Percentiles rank a stretch among this genome's conserved stretches.
Conservation (phyloP, 2,113 vertebrate genomes). For the Pygathrix nemaeus region DNA sequence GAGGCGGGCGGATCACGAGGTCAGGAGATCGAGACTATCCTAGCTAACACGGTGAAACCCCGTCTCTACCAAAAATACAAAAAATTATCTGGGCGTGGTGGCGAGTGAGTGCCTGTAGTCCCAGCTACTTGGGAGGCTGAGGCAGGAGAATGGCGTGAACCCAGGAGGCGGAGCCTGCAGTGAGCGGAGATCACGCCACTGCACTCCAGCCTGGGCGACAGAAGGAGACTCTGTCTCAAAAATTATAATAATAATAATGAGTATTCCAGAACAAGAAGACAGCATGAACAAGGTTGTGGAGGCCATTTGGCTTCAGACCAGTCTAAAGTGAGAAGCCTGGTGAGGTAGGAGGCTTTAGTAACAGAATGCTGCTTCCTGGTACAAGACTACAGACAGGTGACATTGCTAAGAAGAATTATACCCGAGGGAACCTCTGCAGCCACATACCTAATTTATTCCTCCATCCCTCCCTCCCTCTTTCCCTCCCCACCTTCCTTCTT, state of each 20-base stretch:
- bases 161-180: too few species aligned
- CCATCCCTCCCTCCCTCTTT: accelerated
- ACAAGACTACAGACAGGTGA: not conserved
- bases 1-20: too few species aligned
- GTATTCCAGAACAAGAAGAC: not conserved
- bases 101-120: too few species aligned
- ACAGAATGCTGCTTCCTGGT: not conserved
- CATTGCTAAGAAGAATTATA: not conserved
- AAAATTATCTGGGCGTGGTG: too few species aligned
- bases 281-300: not conserved
- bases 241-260: not conserved
- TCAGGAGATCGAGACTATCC: too few species aligned
- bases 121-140: too few species aligned
- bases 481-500: accelerated
- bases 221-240: too few species aligned
- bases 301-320: not conserved
- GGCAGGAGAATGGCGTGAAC: too few species aligned
- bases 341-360: not conserved
- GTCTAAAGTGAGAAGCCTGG: not conserved
- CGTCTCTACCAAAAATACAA: too few species aligned
- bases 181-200: too few species aligned
- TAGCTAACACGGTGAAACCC: too few species aligned
- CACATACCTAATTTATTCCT: not conserved
- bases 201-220: too few species aligned
- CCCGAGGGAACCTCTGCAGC: not conserved